These are phyloP conservation scores for Phalacrocorax pelagicus DNA, from an alignment of 2,113 vertebrate species.

Conservation along the genomic window DNA sequence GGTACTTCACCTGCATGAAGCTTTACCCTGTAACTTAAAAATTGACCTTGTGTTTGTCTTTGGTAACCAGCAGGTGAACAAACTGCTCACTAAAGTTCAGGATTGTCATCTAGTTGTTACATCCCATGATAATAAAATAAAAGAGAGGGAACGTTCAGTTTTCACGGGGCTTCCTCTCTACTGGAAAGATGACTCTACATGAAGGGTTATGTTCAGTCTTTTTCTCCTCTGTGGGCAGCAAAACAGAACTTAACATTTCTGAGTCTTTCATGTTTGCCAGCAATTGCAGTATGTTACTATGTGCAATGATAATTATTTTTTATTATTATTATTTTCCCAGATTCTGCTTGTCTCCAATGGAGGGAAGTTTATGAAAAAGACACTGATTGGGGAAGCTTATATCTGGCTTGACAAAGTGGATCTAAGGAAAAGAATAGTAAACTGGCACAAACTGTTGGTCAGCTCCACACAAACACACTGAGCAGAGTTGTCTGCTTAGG, in stretches of 20 bases:
- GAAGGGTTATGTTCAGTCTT: neutral
- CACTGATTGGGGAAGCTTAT: constrained; percentile 96
- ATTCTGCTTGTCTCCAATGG: constrained; percentile 97
- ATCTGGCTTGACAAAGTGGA: constrained; percentile 99
- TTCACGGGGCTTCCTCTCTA: neutral
- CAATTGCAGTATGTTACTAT: neutral
- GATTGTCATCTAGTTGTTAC: neutral
- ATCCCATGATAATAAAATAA: neutral
- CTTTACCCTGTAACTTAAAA: neutral
- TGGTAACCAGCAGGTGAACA: neutral
- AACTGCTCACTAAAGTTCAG: neutral
- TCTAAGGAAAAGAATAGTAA: constrained; percentile 97
- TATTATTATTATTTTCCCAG: constrained; percentile 69
- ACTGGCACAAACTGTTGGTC: constrained; percentile 97
- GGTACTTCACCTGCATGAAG: neutral
- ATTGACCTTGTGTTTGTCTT: neutral
- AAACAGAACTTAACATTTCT: neutral
- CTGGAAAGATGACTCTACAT: neutral
- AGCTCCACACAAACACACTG: constrained; percentile 88
- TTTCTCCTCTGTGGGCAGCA: neutral
- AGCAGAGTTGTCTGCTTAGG: constrained; percentile 54
- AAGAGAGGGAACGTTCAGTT: neutral
- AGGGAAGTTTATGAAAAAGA: constrained; percentile 99
- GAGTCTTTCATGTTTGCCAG: neutral
- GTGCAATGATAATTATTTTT: neutral